Evolutionary conservation across 2,888 invertebrate species (phyloP), one percentile per base, ranked within the genome.

Genomic region (Drosophila anomalata): DNA sequence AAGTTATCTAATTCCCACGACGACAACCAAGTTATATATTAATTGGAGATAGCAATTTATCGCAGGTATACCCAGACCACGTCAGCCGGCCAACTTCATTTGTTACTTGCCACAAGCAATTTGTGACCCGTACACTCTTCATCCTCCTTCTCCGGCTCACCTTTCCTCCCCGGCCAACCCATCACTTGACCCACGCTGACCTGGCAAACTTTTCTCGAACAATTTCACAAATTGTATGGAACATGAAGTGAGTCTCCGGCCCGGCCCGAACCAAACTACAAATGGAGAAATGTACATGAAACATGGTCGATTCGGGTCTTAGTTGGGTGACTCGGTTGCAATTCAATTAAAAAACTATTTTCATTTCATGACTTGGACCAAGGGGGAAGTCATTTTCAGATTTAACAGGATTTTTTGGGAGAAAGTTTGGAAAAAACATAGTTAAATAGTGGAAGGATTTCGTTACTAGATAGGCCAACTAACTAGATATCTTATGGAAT

Each of bases 151-250:
- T 20, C 20, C 24, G 14, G 39, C 11, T 22, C 11, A n/a, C 7
- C 22, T 36, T 41, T 17, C 17, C 14, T 26, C 2, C 41, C 9
- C 9, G n/a, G 3, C 24, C 7, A 4, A 2, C 4, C 22, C 47
- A 42, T 52, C 36, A 44, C 71, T 52, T 70, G 71, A 70, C 71
- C 57, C 52, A 48, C 50, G 56, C 42, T 71, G 71, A 72, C 71
- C 71, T 24, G 42, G 20, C 20, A 26, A 52, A 60, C 47, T 61
- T 69, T 55, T 14, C 33, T 12, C 50, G 24, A 57, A 48, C 51
- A 58, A 42, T 58, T 71, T 66, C 39, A 56, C 62, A 56, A 62
- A 48, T 61, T 48, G 55, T 24, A 51, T 46, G 31, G 24, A 65
- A 52, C 69, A 62, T 42, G 22, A 56, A 62, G 62, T 48, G 48